phyloP scores from a whole-genome alignment of 2,797 vertebrate species.

The Mionectes olivaceus region DNA sequence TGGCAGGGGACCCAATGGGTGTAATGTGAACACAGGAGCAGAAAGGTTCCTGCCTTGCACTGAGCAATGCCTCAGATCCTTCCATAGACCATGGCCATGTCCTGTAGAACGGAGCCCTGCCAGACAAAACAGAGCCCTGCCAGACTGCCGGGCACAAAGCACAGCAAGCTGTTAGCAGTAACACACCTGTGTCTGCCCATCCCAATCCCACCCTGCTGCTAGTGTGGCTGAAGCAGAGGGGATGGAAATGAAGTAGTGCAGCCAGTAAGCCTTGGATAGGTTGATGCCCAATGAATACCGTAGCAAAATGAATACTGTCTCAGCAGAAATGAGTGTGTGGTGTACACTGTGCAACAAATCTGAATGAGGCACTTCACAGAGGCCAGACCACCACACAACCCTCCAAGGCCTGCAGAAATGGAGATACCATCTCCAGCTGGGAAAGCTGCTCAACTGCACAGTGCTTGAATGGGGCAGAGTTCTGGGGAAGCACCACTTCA shows the following conservation, averaged over 20 bases:
- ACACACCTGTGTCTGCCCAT: rapidly evolving
- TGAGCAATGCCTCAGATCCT: background rate
- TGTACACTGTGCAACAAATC: background rate
- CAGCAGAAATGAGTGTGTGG: background rate
- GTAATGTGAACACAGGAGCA: background rate
- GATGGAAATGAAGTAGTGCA: background rate
- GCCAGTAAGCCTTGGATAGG: background rate
- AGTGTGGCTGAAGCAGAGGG: background rate
- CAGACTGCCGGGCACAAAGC: background rate
- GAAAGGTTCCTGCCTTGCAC: background rate
- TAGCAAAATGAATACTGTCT: background rate
- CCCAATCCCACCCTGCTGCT: background rate
- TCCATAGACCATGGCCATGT: rapidly evolving
- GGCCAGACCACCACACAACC: background rate
- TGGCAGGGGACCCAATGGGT: background rate
- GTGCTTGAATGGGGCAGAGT: rapidly evolving
- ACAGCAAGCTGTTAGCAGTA: rapidly evolving
- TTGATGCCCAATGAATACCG: rapidly evolving
- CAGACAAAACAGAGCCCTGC: background rate
- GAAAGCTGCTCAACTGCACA: background rate
- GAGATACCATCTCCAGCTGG: background rate
- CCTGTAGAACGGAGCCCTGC: background rate
- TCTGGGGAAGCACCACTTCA: background rate
- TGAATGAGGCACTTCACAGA: background rate
- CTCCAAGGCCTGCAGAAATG: background rate